phyloP scores from a whole-genome alignment of 2,797 vertebrate genomes.

The Crocodylus rhombifer region DNA sequence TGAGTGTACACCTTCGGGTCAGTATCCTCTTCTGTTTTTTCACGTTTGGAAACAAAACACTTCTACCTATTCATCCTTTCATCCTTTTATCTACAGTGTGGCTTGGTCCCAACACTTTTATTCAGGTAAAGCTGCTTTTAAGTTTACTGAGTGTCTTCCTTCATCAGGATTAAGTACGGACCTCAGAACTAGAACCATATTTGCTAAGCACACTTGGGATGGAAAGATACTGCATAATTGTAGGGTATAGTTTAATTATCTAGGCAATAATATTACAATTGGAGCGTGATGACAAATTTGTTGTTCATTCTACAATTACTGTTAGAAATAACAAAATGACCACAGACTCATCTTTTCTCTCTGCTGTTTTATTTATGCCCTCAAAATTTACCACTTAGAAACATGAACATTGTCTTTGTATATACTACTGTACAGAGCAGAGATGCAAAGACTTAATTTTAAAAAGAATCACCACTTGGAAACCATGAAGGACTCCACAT shows the following conservation, averaged over 20 bases:
- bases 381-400: background rate
- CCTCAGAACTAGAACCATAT: background rate
- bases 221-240: background rate
- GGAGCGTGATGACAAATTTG: background rate
- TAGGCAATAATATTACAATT: background rate
- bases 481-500: background rate
- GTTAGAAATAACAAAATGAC: background rate
- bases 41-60: background rate
- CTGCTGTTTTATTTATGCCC: background rate
- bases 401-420: background rate
- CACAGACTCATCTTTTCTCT: background rate
- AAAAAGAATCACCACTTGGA: background rate
- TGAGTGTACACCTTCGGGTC: background rate
- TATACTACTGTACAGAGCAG: background rate
- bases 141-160: background rate
- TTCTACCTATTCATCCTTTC: background rate
- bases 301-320: background rate
- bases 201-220: background rate
- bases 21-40: background rate
- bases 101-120: background rate
- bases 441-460: background rate
- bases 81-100: background rate
- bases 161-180: background rate
- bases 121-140: fast-evolving
- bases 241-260: background rate